phyloP scores from a whole-genome alignment of 2,888 invertebrate species.

The Cerastis leucographa region DNA sequence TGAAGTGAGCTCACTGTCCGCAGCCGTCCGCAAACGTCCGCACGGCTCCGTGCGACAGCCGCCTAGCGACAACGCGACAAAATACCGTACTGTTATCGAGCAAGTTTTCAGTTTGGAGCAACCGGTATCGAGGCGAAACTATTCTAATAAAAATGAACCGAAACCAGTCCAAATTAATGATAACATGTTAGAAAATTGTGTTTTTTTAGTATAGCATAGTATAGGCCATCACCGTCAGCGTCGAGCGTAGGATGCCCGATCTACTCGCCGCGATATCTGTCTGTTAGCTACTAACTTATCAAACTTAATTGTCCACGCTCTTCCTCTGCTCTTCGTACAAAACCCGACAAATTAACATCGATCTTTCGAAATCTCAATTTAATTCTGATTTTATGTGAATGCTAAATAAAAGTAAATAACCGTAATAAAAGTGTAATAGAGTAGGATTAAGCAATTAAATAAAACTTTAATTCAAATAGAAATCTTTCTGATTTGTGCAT shows the following conservation, averaged over 20 bases:
- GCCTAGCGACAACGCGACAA: conserved; percentile 69
- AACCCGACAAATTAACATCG: conserved; percentile 22
- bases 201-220: conserved; percentile 69
- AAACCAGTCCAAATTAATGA: conserved; percentile 87
- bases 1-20: conserved; percentile 72
- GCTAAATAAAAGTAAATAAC: conserved; percentile 31
- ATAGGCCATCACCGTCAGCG: conserved; percentile 63
- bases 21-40: conserved; percentile 23
- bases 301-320: conserved; percentile 55
- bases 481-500: conserved; percentile 21
- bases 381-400: conserved; percentile 29
- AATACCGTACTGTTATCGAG: conserved; percentile 89
- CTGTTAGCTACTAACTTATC: conserved; percentile 61
- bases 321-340: conserved; percentile 14
- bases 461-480: conserved; percentile 19
- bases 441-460: conserved; percentile 34
- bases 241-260: conserved; percentile 67
- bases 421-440: conserved; percentile 29
- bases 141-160: conserved; percentile 87
- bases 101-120: conserved; percentile 82
- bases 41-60: conserved; percentile 69
- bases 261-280: conserved; percentile 56
- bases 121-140: conserved; percentile 89
- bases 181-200: conserved; percentile 77
- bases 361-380: conserved; percentile 38